Evolutionary conservation across 2,113 vertebrate species (phyloP).

Genomic region (Tupaia tana): DNA sequence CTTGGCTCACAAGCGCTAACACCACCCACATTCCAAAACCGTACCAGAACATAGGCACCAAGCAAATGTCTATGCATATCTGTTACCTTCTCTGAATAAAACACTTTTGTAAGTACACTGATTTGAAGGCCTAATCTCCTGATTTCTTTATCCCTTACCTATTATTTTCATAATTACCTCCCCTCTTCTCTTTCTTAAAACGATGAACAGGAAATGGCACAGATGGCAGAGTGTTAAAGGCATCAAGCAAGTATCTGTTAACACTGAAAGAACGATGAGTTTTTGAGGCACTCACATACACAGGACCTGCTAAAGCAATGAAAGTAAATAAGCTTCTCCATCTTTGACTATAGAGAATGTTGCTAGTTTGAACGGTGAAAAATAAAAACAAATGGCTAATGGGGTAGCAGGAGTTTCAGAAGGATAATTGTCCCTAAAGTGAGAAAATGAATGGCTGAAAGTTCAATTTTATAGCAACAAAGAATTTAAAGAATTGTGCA

Average conservation of each 20-base stretch:
- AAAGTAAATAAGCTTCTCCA: neutral
- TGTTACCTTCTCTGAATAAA: neutral
- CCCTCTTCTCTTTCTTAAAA: neutral
- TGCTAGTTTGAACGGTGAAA: neutral
- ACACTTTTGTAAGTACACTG: neutral
- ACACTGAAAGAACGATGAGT: neutral
- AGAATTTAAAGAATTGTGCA: neutral
- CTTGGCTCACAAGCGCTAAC: conserved; percentile 47
- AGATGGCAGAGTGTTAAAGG: neutral
- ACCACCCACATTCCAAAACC: conserved; percentile 52
- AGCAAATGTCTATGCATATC: neutral
- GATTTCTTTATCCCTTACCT: neutral
- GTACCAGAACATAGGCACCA: neutral
- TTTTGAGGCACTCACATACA: neutral
- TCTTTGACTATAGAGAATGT: neutral
- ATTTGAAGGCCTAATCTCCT: neutral
- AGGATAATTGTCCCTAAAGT: neutral
- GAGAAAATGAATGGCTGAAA: neutral
- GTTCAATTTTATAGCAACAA: neutral
- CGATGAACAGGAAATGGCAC: neutral
- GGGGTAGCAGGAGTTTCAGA: neutral
- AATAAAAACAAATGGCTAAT: neutral
- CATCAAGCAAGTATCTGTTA: neutral
- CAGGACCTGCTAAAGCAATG: neutral
- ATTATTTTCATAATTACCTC: neutral